These are phyloP conservation scores for cat (Felis catus) DNA, from an alignment of 2,113 vertebrate species.

Conservation along the genomic window F.catus_Fca126_mat1.0 CM031421.1:28412001-28412500, in stretches of 20 bases:
- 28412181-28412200: not conserved
- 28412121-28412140: not conserved
- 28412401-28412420: not conserved
- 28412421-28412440: accelerated
- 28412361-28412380: too few relatives aligned
- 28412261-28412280: not conserved
- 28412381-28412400: not conserved
- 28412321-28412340: not conserved
- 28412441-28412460: not conserved
- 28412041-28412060: not conserved
- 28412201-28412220: not conserved
- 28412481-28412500: accelerated
- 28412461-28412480: not conserved
- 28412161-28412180: not conserved
- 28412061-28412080: not conserved
- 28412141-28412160: not conserved
- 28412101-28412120: not conserved
- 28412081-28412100: not conserved
- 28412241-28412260: not conserved
- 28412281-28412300: not conserved
- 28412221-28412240: not conserved
- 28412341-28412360: not conserved
- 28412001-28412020: not conserved
- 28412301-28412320: accelerated
- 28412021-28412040: not conserved